Evolutionary conservation across 2,888 invertebrate genomes (phyloP), one percentile per base, ranked within the genome.

Genomic region (Mesorhabditis belari): DNA sequence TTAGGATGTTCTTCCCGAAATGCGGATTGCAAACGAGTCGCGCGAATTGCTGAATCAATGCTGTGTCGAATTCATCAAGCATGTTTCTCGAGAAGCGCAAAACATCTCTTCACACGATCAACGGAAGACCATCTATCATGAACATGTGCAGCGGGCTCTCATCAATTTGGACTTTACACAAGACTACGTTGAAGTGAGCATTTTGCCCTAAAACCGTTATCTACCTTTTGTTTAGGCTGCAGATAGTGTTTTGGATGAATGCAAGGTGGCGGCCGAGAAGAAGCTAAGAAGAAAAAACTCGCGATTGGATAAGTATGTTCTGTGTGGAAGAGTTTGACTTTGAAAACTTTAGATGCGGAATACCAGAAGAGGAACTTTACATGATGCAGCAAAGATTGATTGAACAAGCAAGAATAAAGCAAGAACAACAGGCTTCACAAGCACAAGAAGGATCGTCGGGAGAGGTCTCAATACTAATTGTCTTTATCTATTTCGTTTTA

Each of bases 301-400:
- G 17, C 86, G 95, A 63, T 85, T 98, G 60, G 96, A 98, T 84
- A 95, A 98, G n/a, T n/a, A n/a, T n/a, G n/a, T n/a, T n/a, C n/a
- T n/a, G n/a, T n/a, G n/a, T n/a, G n/a, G n/a, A n/a, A n/a, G n/a
- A n/a, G n/a, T n/a, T n/a, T n/a, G n/a, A n/a, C n/a, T n/a, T n/a
- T n/a, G n/a, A n/a, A n/a, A n/a, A n/a, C n/a, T n/a, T n/a, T n/a
- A n/a, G n/a, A 84, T 86, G 96, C 62, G 98, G 98, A 3, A 96
- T 98, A 78, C 96, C 98, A 2, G 98, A 98, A 83, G 98, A 96
- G 82, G 94, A 98, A 82, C 84, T 98, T 24, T 84, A 94, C 49
- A 85, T 93, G 60, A 95, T 96, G 81, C 98, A 98, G 79, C 95
- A 96, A 82, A 94, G 93, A 84, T 84, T 98, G 24, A 96, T 98